A percentile compares a stretch with the other conserved stretches of the same genome.
Evolutionary conservation across 2,113 vertebrate genomes (phyloP).

Genomic region (Myanophis thanlyinensis): DNA sequence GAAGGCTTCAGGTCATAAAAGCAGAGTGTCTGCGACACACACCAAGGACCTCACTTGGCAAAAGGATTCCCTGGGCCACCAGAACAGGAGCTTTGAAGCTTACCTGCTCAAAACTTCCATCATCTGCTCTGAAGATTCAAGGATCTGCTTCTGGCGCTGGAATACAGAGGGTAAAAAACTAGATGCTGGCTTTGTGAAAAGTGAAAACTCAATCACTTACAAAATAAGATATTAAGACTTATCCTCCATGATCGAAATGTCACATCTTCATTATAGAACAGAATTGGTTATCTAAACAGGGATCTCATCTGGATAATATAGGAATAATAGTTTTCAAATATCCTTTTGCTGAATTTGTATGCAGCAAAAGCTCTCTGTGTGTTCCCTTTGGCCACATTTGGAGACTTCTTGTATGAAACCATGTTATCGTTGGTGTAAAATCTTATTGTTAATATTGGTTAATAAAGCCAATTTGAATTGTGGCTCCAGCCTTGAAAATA

Average conservation of each 20-base stretch:
- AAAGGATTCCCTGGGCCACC: no score
- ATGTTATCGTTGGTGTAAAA: background rate
- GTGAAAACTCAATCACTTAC: background rate
- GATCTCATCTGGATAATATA: background rate
- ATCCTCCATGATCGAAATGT: background rate
- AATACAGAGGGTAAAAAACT: background rate
- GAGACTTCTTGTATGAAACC: background rate
- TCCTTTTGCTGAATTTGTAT: background rate
- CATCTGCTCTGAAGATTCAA: conserved; percentile 80
- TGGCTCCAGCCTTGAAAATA: background rate
- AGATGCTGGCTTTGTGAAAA: background rate
- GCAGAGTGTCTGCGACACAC: background rate
- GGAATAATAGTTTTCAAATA: background rate
- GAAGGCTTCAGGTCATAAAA: background rate
- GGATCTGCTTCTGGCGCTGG: conserved; percentile 74
- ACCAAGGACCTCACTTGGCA: background rate
- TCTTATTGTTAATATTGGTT: background rate
- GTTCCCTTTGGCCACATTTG: background rate
- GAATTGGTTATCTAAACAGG: background rate
- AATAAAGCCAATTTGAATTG: background rate
- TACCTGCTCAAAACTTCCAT: conserved; percentile 80
- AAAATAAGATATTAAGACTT: background rate
- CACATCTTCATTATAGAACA: background rate
- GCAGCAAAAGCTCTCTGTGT: background rate
- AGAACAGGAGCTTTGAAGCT: background rate